Conservation (phyloP, 2,888 invertebrate genomes). For the Agrilus cyanescens region DNA sequence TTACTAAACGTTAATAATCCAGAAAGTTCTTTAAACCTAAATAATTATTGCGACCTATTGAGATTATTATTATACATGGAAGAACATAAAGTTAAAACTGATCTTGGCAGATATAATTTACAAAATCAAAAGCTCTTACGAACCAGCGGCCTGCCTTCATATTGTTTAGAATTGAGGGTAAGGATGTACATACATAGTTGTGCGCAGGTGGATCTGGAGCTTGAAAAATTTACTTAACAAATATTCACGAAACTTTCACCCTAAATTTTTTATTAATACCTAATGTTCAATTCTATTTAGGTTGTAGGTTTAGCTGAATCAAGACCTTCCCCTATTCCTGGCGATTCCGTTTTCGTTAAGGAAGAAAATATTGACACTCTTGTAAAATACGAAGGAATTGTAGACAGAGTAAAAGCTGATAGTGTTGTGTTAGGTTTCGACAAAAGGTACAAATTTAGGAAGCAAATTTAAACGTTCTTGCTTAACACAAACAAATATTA, state of each 20-base stretch:
- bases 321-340: slow-evolving; percentile 26
- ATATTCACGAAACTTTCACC: no score
- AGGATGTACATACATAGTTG: slow-evolving; percentile 1
- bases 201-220: no score
- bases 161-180: slow-evolving; percentile 14
- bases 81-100: slow-evolving; percentile 25
- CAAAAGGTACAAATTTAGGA: slow-evolving; percentile 15
- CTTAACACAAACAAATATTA: background rate
- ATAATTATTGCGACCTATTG: slow-evolving; percentile 20
- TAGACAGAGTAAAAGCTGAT: slow-evolving; percentile 20
- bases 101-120: slow-evolving; percentile 26
- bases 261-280: background rate
- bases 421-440: slow-evolving; percentile 22
- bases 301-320: slow-evolving; percentile 30
- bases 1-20: no score
- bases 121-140: slow-evolving; percentile 13
- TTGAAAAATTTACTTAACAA: no score
- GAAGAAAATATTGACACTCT: slow-evolving; percentile 8
- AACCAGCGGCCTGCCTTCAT: slow-evolving; percentile 1
- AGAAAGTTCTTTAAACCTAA: slow-evolving; percentile 9
- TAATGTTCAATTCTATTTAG: slow-evolving; percentile 14
- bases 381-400: slow-evolving; percentile 24
- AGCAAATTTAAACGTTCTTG: no score
- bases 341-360: slow-evolving; percentile 25
- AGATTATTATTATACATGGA: slow-evolving; percentile 24